Conservation (phyloP, 2,888 invertebrate species). For the Kryphioiulus occultus region DNA sequence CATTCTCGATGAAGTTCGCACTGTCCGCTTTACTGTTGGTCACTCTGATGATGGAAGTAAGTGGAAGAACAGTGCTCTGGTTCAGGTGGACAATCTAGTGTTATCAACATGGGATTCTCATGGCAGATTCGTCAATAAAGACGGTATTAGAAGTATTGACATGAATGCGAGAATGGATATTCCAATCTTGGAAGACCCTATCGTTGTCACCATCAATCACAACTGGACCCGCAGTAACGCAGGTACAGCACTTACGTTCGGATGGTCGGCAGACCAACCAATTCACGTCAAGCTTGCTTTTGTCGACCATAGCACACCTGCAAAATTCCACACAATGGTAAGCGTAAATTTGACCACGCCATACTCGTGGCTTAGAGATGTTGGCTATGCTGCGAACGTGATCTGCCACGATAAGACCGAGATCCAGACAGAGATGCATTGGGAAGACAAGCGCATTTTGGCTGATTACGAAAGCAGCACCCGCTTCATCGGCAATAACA, state of each 20-base stretch:
- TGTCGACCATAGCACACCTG: background rate
- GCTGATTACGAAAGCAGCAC: slow-evolving; percentile 22
- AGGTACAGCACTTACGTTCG: background rate
- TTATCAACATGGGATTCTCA: background rate
- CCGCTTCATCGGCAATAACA: slow-evolving; percentile 13
- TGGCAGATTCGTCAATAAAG: background rate
- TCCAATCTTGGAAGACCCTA: background rate
- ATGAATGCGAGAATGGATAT: background rate
- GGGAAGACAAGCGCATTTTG: slow-evolving; percentile 14
- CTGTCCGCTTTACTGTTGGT: slow-evolving; percentile 14
- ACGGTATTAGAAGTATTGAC: slow-evolving; percentile 24
- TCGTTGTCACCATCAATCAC: background rate
- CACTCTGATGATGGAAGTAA: slow-evolving; percentile 35
- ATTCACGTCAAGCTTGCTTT: background rate
- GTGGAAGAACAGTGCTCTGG: slow-evolving; percentile 37
- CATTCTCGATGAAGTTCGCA: slow-evolving; percentile 49
- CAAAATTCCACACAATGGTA: background rate
- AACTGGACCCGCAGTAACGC: background rate
- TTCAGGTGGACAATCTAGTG: background rate
- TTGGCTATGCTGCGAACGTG: slow-evolving; percentile 42
- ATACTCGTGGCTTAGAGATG: slow-evolving; percentile 47
- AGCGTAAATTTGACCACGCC: slow-evolving; percentile 43
- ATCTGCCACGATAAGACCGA: slow-evolving; percentile 42
- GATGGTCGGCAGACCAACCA: slow-evolving; percentile 35
- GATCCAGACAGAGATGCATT: slow-evolving; percentile 8